Evolutionary conservation across 1,140 invertebrate species (phyloP), one percentile per base, ranked within the genome.

Genomic region (Saxidomus purpurata): DNA sequence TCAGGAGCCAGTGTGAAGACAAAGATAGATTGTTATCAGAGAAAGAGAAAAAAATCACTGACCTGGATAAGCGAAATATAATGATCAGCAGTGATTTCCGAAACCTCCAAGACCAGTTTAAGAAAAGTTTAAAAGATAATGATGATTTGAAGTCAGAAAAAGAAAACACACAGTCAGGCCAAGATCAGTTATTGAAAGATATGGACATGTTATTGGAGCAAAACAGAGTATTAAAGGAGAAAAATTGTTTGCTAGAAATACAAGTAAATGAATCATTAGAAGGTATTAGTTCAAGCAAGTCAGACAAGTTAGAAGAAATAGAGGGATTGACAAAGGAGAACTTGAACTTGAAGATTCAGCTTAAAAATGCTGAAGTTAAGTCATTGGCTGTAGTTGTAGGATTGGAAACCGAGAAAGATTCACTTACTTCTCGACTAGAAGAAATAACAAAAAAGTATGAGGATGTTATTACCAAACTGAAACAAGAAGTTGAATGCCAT

Each of bases 401-500:
- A 69, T 55, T 88, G 52, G 86, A 88, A 71, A 81, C 86, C 19
- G 86, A 88, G 79, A 88, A 81, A 71, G 84, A 87, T 77, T 76
- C 67, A 61, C 49, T 87, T 11, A 52, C 38, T 28, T 19, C 28
- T n/a, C 67, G 61, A n/a, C 19, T 87, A 17, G 36, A 87, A 34
- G 84, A 82, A 63, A 40, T 67, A 17, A 82, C 17, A 3, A 3
- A 40, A 8, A n/a, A 67, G 34, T 67, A 63, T 63, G 59, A 63
- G 40, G 59, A 82, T 19, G 55, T 67, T 1, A 43, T 55, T 25
- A 67, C 1, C 15, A n/a, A 63, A 8, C 25, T 82, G 36, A 67
- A 82, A 25, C 15, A 40, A 22, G 61, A 63, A 13, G 28, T 82
- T 13, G 59, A 82, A 43, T 17, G 22, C 15, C 15, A 15, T n/a